Evolutionary conservation across 2,888 invertebrate species (phyloP), one percentile per base, ranked within the genome.

Genomic region (Tachina grossa): DNA sequence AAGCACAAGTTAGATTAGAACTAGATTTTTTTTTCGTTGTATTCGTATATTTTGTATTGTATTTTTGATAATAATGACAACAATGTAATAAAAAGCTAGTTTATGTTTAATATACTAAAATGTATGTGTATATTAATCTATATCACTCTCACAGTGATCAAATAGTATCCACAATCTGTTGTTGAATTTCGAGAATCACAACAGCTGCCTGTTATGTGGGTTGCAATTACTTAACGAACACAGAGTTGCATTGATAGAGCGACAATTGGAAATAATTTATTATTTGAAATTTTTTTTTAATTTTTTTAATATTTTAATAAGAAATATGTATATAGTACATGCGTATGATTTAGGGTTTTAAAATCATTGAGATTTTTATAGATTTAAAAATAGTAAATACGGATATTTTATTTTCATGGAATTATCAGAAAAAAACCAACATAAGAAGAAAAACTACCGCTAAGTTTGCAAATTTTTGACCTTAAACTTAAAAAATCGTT

Each of bases 101-200:
- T 74, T 66, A 45, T 43, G 49, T 19, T 69, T 69, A 61, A 63
- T 45, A 63, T 45, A 22, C 47, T 47, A 41, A 43, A 61, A 61
- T 16, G 71, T 65, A 63, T 80, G 39, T 53, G 39, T 41, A 65
- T 59, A 75, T 81, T 49, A 63, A 69, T 53, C 72, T 72, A 11
- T 78, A 72, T 78, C 61, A 41, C 72, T 66, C 77, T 83, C 51
- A 43, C 31, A 43, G n/a, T 72, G 43, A 72, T 66, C 71, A 63
- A 75, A 53, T 66, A 65, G 55, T 51, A 10, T 75, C 65, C 57
- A 79, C 47, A 79, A 41, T 43, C 31, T 69, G 19, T 53, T 68
- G 59, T 61, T 41, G 13, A 61, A 65, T 47, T 79, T 63, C 31
- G 39, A 65, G 65, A 72, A 55, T 55, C 71, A 79, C 71, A 65